Conservation (phyloP, 2,888 invertebrate genomes). For the Mactromeris polynyma region DNA sequence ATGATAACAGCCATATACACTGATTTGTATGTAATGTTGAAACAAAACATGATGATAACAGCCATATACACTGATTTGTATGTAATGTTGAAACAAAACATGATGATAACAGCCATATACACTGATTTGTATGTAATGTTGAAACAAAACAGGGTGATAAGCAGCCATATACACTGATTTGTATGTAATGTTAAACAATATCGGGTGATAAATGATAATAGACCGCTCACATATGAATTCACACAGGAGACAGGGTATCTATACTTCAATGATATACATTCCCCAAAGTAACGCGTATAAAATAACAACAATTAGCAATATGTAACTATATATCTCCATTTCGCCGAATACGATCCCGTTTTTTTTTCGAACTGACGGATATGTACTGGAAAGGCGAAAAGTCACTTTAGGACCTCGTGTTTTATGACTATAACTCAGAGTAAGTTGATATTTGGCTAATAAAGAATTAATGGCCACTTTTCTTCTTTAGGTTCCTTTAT, state of each 20-base stretch:
- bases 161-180: too few species aligned
- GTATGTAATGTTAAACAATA: neutral
- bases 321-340: neutral
- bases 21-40: too few species aligned
- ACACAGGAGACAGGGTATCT: neutral
- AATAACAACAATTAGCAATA: neutral
- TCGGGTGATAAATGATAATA: neutral
- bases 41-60: too few species aligned
- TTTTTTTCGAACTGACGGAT: neutral
- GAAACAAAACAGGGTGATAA: too few species aligned
- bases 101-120: too few species aligned
- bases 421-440: neutral
- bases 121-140: too few species aligned
- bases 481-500: neutral
- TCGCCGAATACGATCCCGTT: neutral
- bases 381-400: neutral
- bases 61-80: too few species aligned
- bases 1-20: too few species aligned
- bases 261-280: neutral
- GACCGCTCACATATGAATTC: neutral
- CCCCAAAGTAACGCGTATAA: neutral
- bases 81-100: too few species aligned
- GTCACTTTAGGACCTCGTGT: slow-evolving; percentile 4
- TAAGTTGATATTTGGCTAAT: slow-evolving; percentile 9
- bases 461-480: slow-evolving; percentile 17